These are phyloP conservation scores for Heterodera schachtii DNA, from an alignment of 1,140 invertebrate genomes.

Conservation along the genomic window DNA sequence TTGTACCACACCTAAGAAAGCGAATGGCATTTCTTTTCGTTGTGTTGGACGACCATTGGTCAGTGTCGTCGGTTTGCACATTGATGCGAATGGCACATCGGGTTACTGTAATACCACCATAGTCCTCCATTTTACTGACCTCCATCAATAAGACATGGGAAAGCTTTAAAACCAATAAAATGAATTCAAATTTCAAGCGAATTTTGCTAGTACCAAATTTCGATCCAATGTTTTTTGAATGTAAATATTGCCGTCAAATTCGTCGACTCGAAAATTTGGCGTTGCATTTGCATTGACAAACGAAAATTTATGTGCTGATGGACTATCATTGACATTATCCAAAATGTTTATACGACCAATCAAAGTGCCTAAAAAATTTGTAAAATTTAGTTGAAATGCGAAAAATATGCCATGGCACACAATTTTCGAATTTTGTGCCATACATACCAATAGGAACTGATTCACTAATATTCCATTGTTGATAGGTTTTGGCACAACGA, in stretches of 20 bases:
- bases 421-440: background rate
- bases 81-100: background rate
- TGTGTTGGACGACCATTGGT: background rate
- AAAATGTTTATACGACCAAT: background rate
- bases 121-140: background rate
- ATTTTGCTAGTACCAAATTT: background rate
- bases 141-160: background rate
- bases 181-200: background rate
- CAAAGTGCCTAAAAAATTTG: background rate
- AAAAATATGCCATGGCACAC: too few species aligned
- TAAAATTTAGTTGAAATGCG: too few species aligned
- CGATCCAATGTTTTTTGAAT: background rate
- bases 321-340: background rate
- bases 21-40: background rate
- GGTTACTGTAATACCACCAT: background rate
- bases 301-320: background rate
- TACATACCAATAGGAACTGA: conserved; percentile 39
- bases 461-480: conserved; percentile 37
- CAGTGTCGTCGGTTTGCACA: background rate
- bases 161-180: background rate
- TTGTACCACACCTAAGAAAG: background rate
- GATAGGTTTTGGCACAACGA: conserved; percentile 4
- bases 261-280: background rate
- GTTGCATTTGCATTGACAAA: background rate
- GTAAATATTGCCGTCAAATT: background rate